phyloP scores from a whole-genome alignment of 2,797 vertebrate genomes.

The Urosaurus nigricauda region DNA sequence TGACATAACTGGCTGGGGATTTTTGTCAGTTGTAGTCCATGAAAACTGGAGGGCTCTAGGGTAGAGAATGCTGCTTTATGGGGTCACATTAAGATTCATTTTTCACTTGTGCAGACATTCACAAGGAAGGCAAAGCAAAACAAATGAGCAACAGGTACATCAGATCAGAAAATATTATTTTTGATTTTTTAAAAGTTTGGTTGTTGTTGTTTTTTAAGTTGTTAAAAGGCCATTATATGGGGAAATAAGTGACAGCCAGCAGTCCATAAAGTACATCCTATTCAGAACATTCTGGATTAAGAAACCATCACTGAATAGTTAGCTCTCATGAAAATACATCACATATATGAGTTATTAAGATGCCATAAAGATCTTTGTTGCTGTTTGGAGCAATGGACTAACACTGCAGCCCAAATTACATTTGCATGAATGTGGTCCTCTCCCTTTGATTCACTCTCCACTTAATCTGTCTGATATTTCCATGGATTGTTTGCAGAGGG shows the following conservation, averaged over 20 bases:
- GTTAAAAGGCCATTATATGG: neutral
- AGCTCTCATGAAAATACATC: too few species aligned
- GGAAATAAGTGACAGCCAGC: neutral
- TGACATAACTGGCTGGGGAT: neutral
- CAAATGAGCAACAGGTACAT: slow-evolving; percentile 8
- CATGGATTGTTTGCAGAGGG: too few species aligned
- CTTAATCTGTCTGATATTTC: neutral
- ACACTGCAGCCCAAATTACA: neutral
- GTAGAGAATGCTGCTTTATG: neutral
- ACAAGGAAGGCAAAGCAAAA: slow-evolving; percentile 9
- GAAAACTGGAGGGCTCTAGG: neutral
- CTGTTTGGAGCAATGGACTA: too few species aligned
- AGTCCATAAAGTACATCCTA: neutral
- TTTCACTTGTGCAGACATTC: neutral
- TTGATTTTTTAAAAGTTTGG: neutral
- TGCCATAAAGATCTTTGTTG: too few species aligned
- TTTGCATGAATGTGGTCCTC: neutral
- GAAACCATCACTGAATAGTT: too few species aligned
- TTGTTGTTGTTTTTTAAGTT: too few species aligned
- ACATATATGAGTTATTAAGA: too few species aligned
- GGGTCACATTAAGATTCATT: neutral
- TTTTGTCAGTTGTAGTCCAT: neutral
- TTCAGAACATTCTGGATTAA: too few species aligned
- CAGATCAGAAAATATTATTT: neutral
- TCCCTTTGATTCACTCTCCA: neutral